Evolutionary conservation across 2,797 vertebrate species (phyloP).

Genomic region (Gallinago nigripennis): DNA sequence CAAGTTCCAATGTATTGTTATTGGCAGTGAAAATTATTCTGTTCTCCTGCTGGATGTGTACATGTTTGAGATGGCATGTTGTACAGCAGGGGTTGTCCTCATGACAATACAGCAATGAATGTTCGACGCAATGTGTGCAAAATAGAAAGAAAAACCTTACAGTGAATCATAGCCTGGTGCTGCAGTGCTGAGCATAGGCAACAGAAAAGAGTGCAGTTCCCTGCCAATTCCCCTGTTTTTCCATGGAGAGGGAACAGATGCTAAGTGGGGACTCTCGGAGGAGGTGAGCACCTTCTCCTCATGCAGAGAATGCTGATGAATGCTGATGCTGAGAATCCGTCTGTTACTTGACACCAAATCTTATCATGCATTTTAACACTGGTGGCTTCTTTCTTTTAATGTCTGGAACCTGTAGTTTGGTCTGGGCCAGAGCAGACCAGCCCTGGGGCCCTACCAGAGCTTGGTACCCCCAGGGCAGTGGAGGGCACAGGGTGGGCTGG

Average conservation of each 20-base stretch:
- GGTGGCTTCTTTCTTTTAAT: background rate
- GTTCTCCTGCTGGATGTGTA: background rate
- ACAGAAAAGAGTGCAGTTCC: background rate
- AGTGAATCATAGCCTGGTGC: background rate
- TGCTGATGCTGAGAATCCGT: background rate
- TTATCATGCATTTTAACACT: background rate
- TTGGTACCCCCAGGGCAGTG: fast-evolving
- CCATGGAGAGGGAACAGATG: background rate
- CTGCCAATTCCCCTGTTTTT: background rate
- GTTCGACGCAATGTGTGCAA: background rate
- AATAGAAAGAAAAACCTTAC: background rate
- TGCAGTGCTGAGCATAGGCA: background rate
- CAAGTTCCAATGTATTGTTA: background rate
- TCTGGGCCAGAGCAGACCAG: background rate
- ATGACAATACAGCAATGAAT: background rate
- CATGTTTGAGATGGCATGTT: background rate
- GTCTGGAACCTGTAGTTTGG: background rate
- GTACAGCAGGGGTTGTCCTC: background rate
- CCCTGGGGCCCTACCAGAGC: background rate
- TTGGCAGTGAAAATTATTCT: background rate
- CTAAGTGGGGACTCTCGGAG: background rate
- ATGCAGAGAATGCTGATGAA: background rate
- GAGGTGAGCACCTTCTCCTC: background rate
- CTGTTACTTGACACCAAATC: background rate
- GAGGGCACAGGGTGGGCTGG: fast-evolving